Conservation (phyloP, 2,113 vertebrate species). For the Tiliqua scincoides region DNA sequence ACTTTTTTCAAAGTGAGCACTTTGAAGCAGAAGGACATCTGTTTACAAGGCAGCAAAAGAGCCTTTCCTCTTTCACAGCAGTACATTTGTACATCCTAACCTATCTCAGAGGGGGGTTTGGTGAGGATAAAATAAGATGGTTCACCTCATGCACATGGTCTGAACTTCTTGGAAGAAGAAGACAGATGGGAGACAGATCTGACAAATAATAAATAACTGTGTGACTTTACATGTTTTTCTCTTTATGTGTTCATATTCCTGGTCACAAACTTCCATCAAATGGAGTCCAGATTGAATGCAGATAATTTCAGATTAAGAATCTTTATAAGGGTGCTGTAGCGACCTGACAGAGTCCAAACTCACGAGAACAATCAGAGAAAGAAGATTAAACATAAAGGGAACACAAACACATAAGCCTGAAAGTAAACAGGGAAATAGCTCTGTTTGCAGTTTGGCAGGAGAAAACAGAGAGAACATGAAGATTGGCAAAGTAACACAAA, state of each 20-base stretch:
- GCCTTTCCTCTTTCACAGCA: not conserved
- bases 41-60: not conserved
- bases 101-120: not conserved
- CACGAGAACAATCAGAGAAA: not conserved
- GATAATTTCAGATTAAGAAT: not conserved
- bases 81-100: not conserved
- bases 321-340: not conserved
- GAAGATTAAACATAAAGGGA: conserved; percentile 4
- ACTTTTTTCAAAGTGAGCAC: not conserved
- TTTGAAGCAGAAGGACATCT: not conserved
- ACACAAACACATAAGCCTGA: not conserved
- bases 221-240: not conserved
- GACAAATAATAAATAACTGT: not conserved
- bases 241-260: not conserved
- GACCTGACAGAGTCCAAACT: not conserved
- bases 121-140: not conserved
- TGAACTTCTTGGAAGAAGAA: not conserved
- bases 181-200: not conserved
- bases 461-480: not conserved
- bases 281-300: not conserved
- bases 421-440: conserved; percentile 28
- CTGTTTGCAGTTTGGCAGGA: conserved; percentile 5
- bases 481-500: not conserved
- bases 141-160: not conserved
- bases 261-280: conserved; percentile 2